Percentiles rank a stretch among this genome's conserved stretches.
phyloP scores from a whole-genome alignment of 1,140 invertebrate species.

The Nylanderia fulva region DNA sequence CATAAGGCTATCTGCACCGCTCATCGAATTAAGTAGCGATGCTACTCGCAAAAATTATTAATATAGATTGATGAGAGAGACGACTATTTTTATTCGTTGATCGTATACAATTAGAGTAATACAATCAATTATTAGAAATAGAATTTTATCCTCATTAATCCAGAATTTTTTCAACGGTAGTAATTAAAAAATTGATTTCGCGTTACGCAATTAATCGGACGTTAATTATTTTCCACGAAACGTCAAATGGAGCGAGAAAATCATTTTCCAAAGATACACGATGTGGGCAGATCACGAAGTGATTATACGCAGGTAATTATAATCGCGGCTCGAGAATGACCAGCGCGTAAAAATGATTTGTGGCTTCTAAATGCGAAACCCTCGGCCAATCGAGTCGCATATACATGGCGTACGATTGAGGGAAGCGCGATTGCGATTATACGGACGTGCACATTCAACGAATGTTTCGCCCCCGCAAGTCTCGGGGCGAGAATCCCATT shows the following conservation, averaged over 20 bases:
- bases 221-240: conserved; percentile 34
- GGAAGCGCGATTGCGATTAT: conserved; percentile 66
- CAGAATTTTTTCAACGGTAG: background rate
- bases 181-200: conserved; percentile 33
- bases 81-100: background rate
- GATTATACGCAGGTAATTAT: conserved; percentile 20
- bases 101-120: background rate
- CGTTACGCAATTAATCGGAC: conserved; percentile 4
- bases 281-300: background rate
- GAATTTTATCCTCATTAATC: background rate
- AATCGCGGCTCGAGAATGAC: conserved; percentile 29
- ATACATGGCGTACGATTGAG: conserved; percentile 15
- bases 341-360: conserved; percentile 69
- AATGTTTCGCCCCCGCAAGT: conserved; percentile 66
- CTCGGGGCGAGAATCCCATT: conserved; percentile 66
- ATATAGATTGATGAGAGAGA: background rate
- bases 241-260: background rate
- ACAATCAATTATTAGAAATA: background rate
- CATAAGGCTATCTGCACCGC: background rate
- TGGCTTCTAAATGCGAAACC: conserved; percentile 56
- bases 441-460: conserved; percentile 38
- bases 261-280: conserved; percentile 8
- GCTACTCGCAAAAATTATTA: conserved; percentile 30
- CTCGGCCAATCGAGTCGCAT: conserved; percentile 22
- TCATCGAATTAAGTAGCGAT: background rate